phyloP scores from a whole-genome alignment of 2,797 vertebrate species.

The Oreonectes daqikongensis region DNA sequence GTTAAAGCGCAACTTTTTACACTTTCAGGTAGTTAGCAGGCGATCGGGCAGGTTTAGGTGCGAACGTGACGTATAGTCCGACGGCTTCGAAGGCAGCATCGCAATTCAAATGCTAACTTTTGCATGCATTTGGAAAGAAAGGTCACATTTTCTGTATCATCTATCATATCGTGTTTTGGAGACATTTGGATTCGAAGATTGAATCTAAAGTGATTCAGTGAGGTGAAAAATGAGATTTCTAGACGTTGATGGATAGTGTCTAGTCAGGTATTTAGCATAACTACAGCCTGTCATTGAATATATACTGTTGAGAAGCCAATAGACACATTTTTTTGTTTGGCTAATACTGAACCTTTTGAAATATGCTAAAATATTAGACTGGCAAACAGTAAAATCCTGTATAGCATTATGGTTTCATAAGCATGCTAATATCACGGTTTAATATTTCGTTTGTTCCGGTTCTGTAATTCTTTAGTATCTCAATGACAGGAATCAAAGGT shows the following conservation, averaged over 20 bases:
- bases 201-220: conserved; percentile 39
- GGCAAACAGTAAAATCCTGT: background rate
- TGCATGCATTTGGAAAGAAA: conserved; percentile 16
- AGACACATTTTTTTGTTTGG: conserved; percentile 2
- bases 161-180: conserved; percentile 14
- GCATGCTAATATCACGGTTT: background rate
- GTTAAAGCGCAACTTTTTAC: background rate
- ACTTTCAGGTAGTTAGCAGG: background rate
- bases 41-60: background rate
- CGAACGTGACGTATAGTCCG: no score
- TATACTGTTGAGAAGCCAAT: conserved; percentile 26
- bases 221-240: conserved; percentile 54
- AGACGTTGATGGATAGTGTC: conserved; percentile 43
- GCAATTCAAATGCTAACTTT: background rate
- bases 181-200: conserved; percentile 41
- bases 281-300: conserved; percentile 34
- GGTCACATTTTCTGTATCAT: conserved; percentile 22
- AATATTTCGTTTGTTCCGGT: background rate
- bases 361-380: background rate
- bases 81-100: background rate
- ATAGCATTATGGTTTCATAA: background rate
- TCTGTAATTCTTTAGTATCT: background rate
- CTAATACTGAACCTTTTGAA: conserved; percentile 2
- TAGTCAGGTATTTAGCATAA: conserved; percentile 36
- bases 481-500: background rate